Evolutionary conservation across 2,888 invertebrate genomes (phyloP), one percentile per base, ranked within the genome.

Genomic region (Pristionchus maxplancki): DNA sequence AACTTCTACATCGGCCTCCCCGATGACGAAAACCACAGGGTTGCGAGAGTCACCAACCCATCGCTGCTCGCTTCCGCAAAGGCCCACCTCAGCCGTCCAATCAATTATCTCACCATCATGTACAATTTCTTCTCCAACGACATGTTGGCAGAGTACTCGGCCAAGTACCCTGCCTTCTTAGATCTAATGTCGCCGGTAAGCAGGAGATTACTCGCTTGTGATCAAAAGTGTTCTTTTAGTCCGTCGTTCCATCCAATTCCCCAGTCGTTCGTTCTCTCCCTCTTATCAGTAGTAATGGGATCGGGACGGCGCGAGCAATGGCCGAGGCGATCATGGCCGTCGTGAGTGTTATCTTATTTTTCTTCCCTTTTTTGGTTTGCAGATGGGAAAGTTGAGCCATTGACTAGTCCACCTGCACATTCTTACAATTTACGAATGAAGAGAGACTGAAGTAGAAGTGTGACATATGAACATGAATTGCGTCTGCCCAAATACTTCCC

Each of bases 121-220:
- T 1, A 2, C 34, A 87, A 87, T 34, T 87, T 71, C 71, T 48
- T 87, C 86, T 24, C 0, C 8, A 48, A 87, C 71, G 71, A 24
- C 5, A 87, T 87, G 86, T 1, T 71, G 48, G 86, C 86, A 4
- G 48, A 71, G 34, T 15, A 31, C 5, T 71, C 71, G 0, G 67
- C 71, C 24, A 71, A 34, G 3, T 87, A 87, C 50, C 86, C 86
- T 1, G 0, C 20, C n/a, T 87, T 87, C n/a, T 50, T 87, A 13
- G 86, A 87, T n/a, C 34, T 87, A 6, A 87, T 87, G 86, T 20
- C 2, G 5, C 71, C 71, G 0, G 86, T 87, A n/a, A 87, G 86
- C 24, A 37, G 37, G 4, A 28, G 2, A 24, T 28, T 31, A 67
- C 11, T 31, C 11, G 64, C 13, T 13, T 67, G 64, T 11, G 34